Base-by-base conservation (phyloP, 2,113 vertebrate genomes). In the Collichthys lucidus region DNA sequence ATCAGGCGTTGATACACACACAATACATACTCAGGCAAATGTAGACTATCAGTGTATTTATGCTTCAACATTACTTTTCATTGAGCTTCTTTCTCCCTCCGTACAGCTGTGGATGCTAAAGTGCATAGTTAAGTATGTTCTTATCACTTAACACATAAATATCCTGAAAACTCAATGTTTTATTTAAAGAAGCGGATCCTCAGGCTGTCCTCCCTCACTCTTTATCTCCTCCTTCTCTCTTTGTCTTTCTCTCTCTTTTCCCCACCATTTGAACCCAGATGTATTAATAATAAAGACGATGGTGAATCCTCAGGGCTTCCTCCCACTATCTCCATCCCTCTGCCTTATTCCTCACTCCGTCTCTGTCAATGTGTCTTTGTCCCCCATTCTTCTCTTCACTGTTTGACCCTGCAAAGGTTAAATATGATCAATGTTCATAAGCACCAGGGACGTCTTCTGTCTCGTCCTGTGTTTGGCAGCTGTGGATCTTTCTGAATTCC, bases 241-340 rank as follows among this genome's bases (percentile, higher is more conserved):
- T 3, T n/a, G 22, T 4, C 40, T 49, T 7, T 76, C 5, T 65
- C 50, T 70, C 47, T 82, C 69, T 56, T 29, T 74, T 50, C 59
- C 29, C 40, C 65, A 31, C 69, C 40, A 56, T 75, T 76, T 85
- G 70, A 85, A 79, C 75, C 59, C 66, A 29, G 47, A 61, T 77
- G 62, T 64, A 88, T 83, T 72, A 83, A 83, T 88, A 83, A 77
- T 74, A 70, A 86, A 77, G 60, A 69, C 44, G 63, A 73, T 3
- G 12, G 44, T 40, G 52, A 61, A 7, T 80, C 80, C 68, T 70
- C 57, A 16, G 76, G 86, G 77, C 73, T 66, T 77, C 75, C 67
- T 79, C 52, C 75, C 12, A 64, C 65, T 53, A 3, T 57, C 75
- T 74, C 40, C 62, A 16, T 52, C 55, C 11, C 11, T 70, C 11